Conservation (phyloP, 2,888 invertebrate genomes). For the Pterobdella sp. region DNA sequence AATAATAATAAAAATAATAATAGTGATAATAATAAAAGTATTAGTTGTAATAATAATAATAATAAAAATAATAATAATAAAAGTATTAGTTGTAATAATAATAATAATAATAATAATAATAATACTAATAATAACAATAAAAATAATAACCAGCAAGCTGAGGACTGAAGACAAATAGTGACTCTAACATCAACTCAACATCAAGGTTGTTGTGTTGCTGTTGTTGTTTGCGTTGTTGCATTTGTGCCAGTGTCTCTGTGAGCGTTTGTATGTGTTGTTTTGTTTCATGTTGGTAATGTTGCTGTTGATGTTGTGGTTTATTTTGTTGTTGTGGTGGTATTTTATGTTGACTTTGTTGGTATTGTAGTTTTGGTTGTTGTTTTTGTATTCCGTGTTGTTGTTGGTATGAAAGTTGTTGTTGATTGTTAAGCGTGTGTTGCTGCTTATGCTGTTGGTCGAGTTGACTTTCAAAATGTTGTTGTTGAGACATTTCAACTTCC, state of each 20-base stretch:
- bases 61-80: constrained; percentile 12
- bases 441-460: no score
- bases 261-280: no score
- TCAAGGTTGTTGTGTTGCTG: background rate
- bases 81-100: constrained; percentile 4
- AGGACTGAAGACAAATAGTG: background rate
- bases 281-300: no score
- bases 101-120: constrained; percentile 15
- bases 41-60: constrained; percentile 3
- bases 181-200: background rate
- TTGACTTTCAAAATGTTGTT: no score
- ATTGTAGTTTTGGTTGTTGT: no score
- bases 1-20: constrained; percentile 12
- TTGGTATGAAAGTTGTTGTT: no score
- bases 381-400: no score
- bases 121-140: constrained; percentile 8
- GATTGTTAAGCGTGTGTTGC: no score
- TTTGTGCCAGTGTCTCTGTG: background rate
- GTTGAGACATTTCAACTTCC: no score
- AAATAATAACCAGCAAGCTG: constrained; percentile 7
- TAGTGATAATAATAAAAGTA: constrained; percentile 10
- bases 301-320: no score
- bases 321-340: no score
- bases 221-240: background rate
- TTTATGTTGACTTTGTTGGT: no score